Conservation (phyloP, 2,888 invertebrate genomes). For the Leptogaster cylindrica region DNA sequence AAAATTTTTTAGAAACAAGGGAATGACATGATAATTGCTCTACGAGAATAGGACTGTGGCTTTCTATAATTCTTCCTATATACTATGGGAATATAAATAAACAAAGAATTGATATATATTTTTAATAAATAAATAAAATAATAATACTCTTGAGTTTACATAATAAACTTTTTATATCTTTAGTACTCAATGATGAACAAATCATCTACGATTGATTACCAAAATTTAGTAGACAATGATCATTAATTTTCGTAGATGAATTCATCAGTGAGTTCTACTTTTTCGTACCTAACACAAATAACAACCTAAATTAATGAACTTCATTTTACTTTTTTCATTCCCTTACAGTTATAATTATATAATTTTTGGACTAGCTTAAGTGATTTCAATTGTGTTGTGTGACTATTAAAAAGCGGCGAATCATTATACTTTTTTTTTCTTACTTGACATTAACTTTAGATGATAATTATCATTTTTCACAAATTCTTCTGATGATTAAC, state of each 20-base stretch:
- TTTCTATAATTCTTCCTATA: conserved; percentile 1
- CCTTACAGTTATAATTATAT: conserved; percentile 40
- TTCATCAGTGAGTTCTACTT: too few relatives aligned
- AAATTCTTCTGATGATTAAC: too few relatives aligned
- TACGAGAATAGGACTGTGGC: conserved; percentile 11
- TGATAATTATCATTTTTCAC: too few relatives aligned
- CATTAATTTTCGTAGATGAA: too few relatives aligned
- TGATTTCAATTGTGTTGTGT: conserved; percentile 48
- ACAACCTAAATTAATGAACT: conserved; percentile 28
- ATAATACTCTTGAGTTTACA: conserved; percentile 44
- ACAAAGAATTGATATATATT: conserved; percentile 37
- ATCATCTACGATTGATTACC: too few relatives aligned
- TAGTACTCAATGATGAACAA: too few relatives aligned
- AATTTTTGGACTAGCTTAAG: conserved; percentile 50
- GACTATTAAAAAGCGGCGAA: conserved; percentile 44
- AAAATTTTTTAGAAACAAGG: background rate
- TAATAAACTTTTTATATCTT: conserved; percentile 27
- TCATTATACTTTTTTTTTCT: too few relatives aligned
- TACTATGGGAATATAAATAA: conserved; percentile 34
- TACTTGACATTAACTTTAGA: too few relatives aligned
- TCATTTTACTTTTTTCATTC: conserved; percentile 10
- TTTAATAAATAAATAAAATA: conserved; percentile 46
- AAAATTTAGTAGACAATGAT: too few relatives aligned
- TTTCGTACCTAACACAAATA: conserved; percentile 11
- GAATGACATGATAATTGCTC: background rate